These are phyloP conservation scores for Chlorodrepanis virens DNA, from an alignment of 2,113 vertebrate species.

Conservation along the genomic window DNA sequence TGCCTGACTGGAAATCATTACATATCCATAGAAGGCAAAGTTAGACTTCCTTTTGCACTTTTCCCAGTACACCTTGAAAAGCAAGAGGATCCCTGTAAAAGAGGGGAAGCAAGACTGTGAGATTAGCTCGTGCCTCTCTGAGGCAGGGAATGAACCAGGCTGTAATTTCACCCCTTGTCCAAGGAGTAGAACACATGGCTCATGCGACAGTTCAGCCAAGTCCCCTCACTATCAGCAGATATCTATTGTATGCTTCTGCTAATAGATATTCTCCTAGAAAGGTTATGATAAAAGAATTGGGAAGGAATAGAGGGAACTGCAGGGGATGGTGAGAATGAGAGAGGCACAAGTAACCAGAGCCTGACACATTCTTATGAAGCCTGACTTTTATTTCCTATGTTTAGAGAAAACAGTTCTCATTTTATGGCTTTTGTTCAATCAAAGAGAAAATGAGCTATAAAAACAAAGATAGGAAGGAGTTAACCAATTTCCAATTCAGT, in stretches of 20 bases:
- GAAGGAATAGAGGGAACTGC: neutral
- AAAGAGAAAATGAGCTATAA: conserved; percentile 63
- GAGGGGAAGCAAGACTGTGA: neutral
- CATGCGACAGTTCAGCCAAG: neutral
- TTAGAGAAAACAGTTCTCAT: conserved; percentile 50
- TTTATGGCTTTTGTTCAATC: conserved; percentile 59
- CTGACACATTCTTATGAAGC: neutral
- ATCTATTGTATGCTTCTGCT: neutral
- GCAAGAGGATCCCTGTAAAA: neutral
- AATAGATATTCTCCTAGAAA: neutral
- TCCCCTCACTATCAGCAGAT: neutral
- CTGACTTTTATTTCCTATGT: conserved; percentile 45
- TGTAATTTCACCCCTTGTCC: neutral
- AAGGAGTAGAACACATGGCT: neutral
- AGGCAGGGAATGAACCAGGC: neutral
- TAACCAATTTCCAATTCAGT: conserved; percentile 60
- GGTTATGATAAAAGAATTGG: neutral
- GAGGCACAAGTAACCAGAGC: neutral
- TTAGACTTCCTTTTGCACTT: neutral
- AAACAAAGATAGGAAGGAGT: conserved; percentile 62
- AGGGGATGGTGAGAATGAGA: neutral
- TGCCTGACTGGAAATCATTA: neutral
- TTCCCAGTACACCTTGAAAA: neutral
- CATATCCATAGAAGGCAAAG: neutral
- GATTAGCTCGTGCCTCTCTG: neutral